These are phyloP conservation scores for Macropis europaea DNA, from an alignment of 2,888 invertebrate genomes.

Conservation along the genomic window DNA sequence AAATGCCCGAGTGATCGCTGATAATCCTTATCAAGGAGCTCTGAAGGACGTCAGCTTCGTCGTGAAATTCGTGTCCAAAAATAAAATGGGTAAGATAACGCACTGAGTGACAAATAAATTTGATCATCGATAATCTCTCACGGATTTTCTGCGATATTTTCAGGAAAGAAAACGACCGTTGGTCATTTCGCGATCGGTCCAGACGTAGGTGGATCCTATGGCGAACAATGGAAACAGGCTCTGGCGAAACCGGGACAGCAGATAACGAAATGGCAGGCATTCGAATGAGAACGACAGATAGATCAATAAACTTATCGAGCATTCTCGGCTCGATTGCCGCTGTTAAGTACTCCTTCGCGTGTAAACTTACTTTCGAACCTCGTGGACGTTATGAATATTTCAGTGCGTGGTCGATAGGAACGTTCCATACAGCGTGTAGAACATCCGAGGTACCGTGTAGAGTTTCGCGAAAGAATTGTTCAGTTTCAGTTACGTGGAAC, in stretches of 20 bases:
- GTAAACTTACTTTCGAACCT: slow-evolving; percentile 21
- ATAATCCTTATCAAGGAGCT: slow-evolving; percentile 83
- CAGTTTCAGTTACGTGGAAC: neutral
- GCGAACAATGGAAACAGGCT: slow-evolving; percentile 85
- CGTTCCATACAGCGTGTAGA: slow-evolving; percentile 40
- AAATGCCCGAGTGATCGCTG: slow-evolving; percentile 83
- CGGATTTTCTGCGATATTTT: slow-evolving; percentile 33
- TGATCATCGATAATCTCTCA: neutral
- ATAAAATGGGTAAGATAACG: slow-evolving; percentile 82
- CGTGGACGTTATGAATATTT: slow-evolving; percentile 35
- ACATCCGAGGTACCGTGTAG: neutral
- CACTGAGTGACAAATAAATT: no score
- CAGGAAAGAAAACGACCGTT: slow-evolving; percentile 84
- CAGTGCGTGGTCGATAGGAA: slow-evolving; percentile 42
- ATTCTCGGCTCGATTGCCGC: neutral
- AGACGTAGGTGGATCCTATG: slow-evolving; percentile 81
- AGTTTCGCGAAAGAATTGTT: slow-evolving; percentile 3
- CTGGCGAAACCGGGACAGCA: slow-evolving; percentile 76
- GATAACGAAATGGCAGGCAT: slow-evolving; percentile 75
- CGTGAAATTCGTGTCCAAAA: slow-evolving; percentile 85
- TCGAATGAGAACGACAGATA: slow-evolving; percentile 65
- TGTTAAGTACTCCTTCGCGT: slow-evolving; percentile 2
- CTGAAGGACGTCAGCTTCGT: slow-evolving; percentile 85
- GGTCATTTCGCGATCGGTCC: slow-evolving; percentile 86
- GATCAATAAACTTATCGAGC: neutral